Evolutionary conservation across 2,797 vertebrate species (phyloP).

Genomic region (Eurystomus glaucurus): DNA sequence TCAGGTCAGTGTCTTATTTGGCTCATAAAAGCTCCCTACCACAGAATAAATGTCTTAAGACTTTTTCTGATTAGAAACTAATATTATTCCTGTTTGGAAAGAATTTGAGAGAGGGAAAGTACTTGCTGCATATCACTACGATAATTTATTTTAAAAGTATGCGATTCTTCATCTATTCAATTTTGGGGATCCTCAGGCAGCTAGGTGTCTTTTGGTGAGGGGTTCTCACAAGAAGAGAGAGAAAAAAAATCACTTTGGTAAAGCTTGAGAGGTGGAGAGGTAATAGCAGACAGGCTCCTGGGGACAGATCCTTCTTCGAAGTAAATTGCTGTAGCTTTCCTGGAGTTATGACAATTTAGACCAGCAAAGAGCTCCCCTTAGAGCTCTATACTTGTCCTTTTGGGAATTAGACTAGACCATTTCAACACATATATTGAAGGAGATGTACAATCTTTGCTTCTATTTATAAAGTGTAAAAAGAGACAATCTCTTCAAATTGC

Average conservation of each 20-base stretch:
- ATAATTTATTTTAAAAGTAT: not conserved
- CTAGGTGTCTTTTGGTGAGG: not conserved
- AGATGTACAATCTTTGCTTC: constrained; percentile 70
- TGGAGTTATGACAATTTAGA: constrained; percentile 30
- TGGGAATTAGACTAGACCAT: constrained; percentile 61
- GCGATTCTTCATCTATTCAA: not conserved
- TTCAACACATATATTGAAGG: constrained; percentile 65
- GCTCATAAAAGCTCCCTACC: not conserved
- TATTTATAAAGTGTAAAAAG: constrained; percentile 72
- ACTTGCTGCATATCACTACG: not conserved
- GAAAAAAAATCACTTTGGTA: not conserved
- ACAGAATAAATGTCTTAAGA: not conserved
- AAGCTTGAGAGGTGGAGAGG: not conserved
- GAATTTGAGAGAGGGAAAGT: not conserved
- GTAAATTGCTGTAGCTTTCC: constrained; percentile 10
- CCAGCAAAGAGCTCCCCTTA: constrained; percentile 39
- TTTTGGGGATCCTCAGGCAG: not conserved
- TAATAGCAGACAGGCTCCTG: not conserved
- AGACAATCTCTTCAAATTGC: constrained; percentile 73
- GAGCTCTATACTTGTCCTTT: constrained; percentile 47
- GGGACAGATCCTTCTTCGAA: constrained; percentile 36
- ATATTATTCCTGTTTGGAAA: not conserved
- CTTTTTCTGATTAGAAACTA: not conserved
- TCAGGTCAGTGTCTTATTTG: not conserved
- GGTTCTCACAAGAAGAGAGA: not conserved